Conservation (phyloP, 2,888 invertebrate genomes). For the Dyspetes luteomarginatus region DNA sequence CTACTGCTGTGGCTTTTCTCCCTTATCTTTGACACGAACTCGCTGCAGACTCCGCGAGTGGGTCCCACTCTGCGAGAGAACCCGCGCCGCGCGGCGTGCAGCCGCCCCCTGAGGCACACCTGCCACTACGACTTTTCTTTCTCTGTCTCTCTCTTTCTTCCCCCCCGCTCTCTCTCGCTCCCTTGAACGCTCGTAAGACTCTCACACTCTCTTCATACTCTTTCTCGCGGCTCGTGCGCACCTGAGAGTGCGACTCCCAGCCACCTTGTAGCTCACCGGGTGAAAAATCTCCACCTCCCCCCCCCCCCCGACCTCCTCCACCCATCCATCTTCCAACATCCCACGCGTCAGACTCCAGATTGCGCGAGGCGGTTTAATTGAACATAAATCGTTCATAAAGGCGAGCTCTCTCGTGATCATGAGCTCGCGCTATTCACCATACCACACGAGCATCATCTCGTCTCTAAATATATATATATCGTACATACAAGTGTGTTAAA, state of each 20-base stretch:
- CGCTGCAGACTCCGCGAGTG: slow-evolving; percentile 38
- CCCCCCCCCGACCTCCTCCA: slow-evolving; percentile 26
- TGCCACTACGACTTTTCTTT: slow-evolving; percentile 65
- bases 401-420: slow-evolving; percentile 60
- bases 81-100: slow-evolving; percentile 57
- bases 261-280: slow-evolving; percentile 72
- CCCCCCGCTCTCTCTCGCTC: not conserved
- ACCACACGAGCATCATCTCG: slow-evolving; percentile 31
- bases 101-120: slow-evolving; percentile 67
- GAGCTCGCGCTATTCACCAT: slow-evolving; percentile 61
- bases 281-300: slow-evolving; percentile 56
- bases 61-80: slow-evolving; percentile 44
- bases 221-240: slow-evolving; percentile 61
- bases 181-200: slow-evolving; percentile 13
- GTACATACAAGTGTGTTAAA: slow-evolving; percentile 51
- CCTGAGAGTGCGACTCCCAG: slow-evolving; percentile 54
- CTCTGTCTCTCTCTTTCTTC: slow-evolving; percentile 18
- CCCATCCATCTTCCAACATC: slow-evolving; percentile 30
- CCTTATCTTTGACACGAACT: slow-evolving; percentile 70
- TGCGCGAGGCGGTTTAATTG: slow-evolving; percentile 76
- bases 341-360: slow-evolving; percentile 71
- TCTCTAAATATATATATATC: slow-evolving; percentile 2
- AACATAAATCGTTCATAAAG: slow-evolving; percentile 78
- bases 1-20: slow-evolving; percentile 58
- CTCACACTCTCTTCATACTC: slow-evolving; percentile 3